A percentile compares a stretch with the other conserved stretches of the same genome.
These are phyloP conservation scores for Eutolmus rufibarbis DNA, from an alignment of 2,888 invertebrate genomes.

Conservation along the genomic window DNA sequence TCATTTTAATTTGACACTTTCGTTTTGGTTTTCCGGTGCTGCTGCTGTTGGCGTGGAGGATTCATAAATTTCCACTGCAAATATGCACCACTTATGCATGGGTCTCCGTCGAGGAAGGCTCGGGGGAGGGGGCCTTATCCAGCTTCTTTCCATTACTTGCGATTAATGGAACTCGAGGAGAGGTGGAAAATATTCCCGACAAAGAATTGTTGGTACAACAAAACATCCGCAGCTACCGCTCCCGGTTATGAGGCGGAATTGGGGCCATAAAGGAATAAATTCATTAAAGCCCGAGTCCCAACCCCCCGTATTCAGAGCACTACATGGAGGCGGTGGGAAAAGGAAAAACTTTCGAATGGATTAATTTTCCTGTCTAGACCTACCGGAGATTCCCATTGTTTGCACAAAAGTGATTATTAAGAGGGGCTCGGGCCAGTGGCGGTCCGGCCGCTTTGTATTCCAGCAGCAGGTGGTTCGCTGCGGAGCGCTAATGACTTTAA, in stretches of 20 bases:
- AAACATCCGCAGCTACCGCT: not conserved
- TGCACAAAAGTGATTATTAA: constrained; percentile 36
- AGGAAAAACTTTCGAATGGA: constrained; percentile 21
- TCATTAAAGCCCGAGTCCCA: constrained; percentile 1
- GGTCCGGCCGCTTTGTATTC: constrained; percentile 16
- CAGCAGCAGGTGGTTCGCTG: constrained; percentile 22
- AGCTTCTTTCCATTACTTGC: not conserved
- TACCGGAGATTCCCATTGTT: constrained; percentile 31
- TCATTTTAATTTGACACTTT: not conserved
- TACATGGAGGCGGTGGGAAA: not conserved
- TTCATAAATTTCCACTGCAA: not conserved
- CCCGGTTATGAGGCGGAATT: not conserved
- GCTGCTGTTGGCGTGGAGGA: not conserved
- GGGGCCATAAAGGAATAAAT: constrained; percentile 29
- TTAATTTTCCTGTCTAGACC: constrained; percentile 38
- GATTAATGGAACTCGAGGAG: not conserved
- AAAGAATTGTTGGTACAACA: not conserved
- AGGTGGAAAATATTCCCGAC: not conserved
- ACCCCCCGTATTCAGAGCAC: not conserved
- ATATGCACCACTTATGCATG: not conserved
- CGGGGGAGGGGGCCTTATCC: not conserved
- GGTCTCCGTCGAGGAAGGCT: not conserved
- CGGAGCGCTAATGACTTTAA: constrained; percentile 19
- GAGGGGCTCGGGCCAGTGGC: not conserved
- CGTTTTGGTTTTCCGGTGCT: not conserved